Percentiles rank a stretch among this genome's conserved stretches.
phyloP scores from a whole-genome alignment of 2,888 invertebrate species.

The Argynnis bischoffii region DNA sequence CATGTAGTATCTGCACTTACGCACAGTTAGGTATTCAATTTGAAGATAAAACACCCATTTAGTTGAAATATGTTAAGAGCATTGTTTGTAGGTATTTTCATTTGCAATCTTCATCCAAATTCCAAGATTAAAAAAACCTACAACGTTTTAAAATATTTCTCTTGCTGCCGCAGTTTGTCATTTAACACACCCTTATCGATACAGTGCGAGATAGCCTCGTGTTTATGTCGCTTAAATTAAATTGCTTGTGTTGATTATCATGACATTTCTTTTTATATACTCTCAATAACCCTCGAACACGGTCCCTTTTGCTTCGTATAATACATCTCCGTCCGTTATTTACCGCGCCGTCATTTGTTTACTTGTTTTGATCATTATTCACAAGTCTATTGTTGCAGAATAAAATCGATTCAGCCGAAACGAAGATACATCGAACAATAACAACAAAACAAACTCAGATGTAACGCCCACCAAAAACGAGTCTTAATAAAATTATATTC shows the following conservation, averaged over 20 bases:
- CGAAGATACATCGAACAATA: constrained; percentile 44
- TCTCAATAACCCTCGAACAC: constrained; percentile 58
- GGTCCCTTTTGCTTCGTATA: constrained; percentile 32
- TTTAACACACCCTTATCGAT: constrained; percentile 79
- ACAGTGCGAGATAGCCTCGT: constrained; percentile 71
- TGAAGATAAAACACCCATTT: constrained; percentile 23
- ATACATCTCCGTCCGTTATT: constrained; percentile 43
- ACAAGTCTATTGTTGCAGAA: constrained; percentile 44
- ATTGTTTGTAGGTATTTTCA: constrained; percentile 65
- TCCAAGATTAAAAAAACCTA: constrained; percentile 70
- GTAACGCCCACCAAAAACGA: constrained; percentile 53
- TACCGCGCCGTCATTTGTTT: constrained; percentile 43
- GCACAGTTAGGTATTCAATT: constrained; percentile 18
- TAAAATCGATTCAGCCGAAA: constrained; percentile 44
- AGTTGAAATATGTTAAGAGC: constrained; percentile 52
- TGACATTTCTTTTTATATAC: constrained; percentile 70
- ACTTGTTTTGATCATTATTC: constrained; percentile 48
- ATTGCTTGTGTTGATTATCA: constrained; percentile 75
- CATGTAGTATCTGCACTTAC: constrained; percentile 7
- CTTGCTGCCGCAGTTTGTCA: constrained; percentile 74
- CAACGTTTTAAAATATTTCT: constrained; percentile 73
- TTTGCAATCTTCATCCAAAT: constrained; percentile 62
- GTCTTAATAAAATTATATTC: constrained; percentile 67
- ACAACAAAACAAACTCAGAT: constrained; percentile 44
- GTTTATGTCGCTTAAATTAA: constrained; percentile 80